Base-by-base conservation (phyloP, 2,113 vertebrate genomes). In the Osmerus eperlanus region DNA sequence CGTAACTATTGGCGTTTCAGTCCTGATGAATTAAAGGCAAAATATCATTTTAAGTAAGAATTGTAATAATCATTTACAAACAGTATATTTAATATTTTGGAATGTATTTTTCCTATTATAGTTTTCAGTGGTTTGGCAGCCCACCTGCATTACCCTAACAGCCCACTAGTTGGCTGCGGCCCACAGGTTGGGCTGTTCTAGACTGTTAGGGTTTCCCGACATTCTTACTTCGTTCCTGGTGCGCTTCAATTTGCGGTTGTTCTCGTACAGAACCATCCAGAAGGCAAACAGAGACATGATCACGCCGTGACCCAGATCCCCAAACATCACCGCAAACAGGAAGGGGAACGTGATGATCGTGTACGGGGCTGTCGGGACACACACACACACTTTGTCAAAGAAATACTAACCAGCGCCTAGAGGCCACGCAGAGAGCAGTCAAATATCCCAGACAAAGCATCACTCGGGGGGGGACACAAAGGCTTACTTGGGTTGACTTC, bases 281-380 rank as follows among this genome's bases (percentile, higher is more conserved):
- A 94, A 82, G 28, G 95, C 96, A 80, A 98, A 99, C 0, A 95
- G 5, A 79, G 93, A 87, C 96, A 99, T 98, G 25, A 99, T 90
- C 0, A 95, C 60, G 14, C 97, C 97, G 0, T 99, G 97, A 11
- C 97, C 97, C 0, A 95, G 85, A 86, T 99, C 97, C 64, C 97
- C 97, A 32, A 99, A 99, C 97, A 99, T 99, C 73, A 99, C 94
- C 0, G 96, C 97, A 2, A 99, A 99, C 77, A 99, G 72, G 80
- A 99, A 99, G 0, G 97, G 97, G 72, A 99, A 99, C 0, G 97
- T 99, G 89, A 98, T 92, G 87, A 98, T 94, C 83, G 95, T 97
- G 28, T 95, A 99, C 23, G 96, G 95, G 82, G 96, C 97, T 99
- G 87, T 3, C 2, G 41, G 9, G 13, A 3, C 14, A 63, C 14